Evolutionary conservation across 1,140 invertebrate species (phyloP), one percentile per base, ranked within the genome.

Genomic region (Pseudomyrmex concolor): DNA sequence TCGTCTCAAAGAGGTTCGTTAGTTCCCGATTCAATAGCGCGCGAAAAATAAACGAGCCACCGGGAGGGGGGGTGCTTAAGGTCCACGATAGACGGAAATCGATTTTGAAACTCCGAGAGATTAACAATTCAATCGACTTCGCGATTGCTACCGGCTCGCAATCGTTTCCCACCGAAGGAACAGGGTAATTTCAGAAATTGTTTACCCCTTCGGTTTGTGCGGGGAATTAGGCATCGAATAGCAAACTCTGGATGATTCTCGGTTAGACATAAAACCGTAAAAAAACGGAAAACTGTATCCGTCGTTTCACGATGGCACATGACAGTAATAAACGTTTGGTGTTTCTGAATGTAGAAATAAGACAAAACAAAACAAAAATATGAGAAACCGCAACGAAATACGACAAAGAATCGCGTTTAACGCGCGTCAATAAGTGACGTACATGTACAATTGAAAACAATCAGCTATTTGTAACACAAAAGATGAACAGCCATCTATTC

Each of bases 91-190:
- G 74, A 78, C 64, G 51, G 64, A 70, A 78, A 78, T 78, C 76
- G 76, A 78, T 78, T 78, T 78, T 70, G 51, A 54, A 78, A 78
- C 76, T 78, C 64, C 19, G 66, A 70, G 64, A 78, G 64, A 78
- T 78, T 78, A 78, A 78, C 76, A 78, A 78, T 78, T 78, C 76
- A 78, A 78, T 78, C 76, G 76, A 78, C 76, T 57, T 70, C 19
- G 64, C 76, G 76, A 78, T 78, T 70, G 64, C 76, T 70, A 57
- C 64, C 74, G 63, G 51, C 12, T 50, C 64, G 76, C 54, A 78
- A 78, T 78, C 76, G 54, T 59, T 78, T 70, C 76, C 54, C 43
- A 17, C 10, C 64, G 51, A 57, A 43, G 19, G 74, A 68, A 45
- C 51, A 57, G 64, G 63, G 51, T 78, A 78, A 78, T 78, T 68